phyloP scores from a whole-genome alignment of 2,113 vertebrate species.

The Pachyramphus minor region DNA sequence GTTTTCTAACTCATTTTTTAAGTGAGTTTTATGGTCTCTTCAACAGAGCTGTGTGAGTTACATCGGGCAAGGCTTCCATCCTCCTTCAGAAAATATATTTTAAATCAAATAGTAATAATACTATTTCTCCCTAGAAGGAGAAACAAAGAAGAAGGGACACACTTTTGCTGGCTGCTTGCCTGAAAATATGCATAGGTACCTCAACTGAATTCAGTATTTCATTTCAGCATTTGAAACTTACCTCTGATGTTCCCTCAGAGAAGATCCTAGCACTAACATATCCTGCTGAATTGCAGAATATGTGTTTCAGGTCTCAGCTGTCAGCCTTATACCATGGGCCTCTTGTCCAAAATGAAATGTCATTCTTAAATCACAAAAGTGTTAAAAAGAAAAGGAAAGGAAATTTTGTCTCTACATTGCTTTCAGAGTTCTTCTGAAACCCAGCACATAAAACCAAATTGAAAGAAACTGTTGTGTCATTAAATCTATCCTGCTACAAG shows the following conservation, averaged over 20 bases:
- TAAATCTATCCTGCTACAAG: background rate
- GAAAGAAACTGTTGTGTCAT: background rate
- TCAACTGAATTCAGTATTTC: background rate
- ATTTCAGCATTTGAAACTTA: conserved; percentile 13
- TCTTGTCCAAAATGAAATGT: conserved; percentile 1
- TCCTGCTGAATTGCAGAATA: background rate
- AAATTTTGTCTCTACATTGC: background rate
- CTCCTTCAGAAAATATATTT: background rate
- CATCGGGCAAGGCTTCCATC: background rate
- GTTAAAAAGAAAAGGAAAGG: background rate
- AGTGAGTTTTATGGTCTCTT: background rate
- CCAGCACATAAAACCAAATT: background rate
- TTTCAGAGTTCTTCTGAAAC: conserved; percentile 8
- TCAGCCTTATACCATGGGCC: background rate
- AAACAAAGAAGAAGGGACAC: background rate
- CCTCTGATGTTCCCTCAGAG: conserved; percentile 7
- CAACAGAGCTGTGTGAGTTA: background rate
- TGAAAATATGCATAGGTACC: background rate
- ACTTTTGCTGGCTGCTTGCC: background rate
- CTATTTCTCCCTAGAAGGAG: background rate
- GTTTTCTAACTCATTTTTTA: background rate
- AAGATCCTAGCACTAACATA: background rate
- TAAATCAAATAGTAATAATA: background rate
- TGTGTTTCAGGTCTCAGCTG: background rate
- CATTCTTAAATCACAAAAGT: background rate